Conservation (phyloP, 2,797 vertebrate species). For the Hyperoplus lanceolatus region DNA sequence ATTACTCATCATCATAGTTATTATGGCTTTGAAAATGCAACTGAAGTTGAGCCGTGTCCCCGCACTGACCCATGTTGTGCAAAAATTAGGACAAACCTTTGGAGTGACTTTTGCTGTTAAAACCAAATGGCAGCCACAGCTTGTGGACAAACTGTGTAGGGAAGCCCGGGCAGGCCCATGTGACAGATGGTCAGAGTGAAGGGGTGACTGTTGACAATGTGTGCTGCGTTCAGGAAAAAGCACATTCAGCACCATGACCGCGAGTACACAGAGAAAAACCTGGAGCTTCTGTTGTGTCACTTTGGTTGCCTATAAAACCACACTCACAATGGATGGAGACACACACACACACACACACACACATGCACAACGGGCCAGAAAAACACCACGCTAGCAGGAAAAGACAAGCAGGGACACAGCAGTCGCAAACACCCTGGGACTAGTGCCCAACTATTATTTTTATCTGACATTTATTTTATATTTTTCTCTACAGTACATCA, state of each 20-base stretch:
- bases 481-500: conserved; percentile 19
- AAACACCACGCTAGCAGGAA: conserved; percentile 10
- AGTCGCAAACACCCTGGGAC: conserved; percentile 7
- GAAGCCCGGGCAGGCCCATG: conserved; percentile 60
- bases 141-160: conserved; percentile 76
- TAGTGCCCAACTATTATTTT: neutral
- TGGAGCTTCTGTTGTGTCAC: conserved; percentile 58
- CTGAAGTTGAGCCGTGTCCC: conserved; percentile 44
- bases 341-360: conserved; percentile 4
- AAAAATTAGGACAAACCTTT: conserved; percentile 71
- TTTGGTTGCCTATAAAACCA: conserved; percentile 28
- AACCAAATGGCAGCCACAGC: conserved; percentile 77
- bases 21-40: neutral
- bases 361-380: neutral
- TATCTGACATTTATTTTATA: conserved; percentile 22
- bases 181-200: conserved; percentile 77
- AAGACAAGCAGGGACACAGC: conserved; percentile 19
- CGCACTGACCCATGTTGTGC: conserved; percentile 48
- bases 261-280: conserved; percentile 38
- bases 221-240: conserved; percentile 49
- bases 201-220: conserved; percentile 67
- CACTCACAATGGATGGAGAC: conserved; percentile 13
- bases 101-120: conserved; percentile 56
- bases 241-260: conserved; percentile 59
- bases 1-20: too few species aligned